Conservation (phyloP, 2,888 invertebrate genomes). For the Leucania comma region DNA sequence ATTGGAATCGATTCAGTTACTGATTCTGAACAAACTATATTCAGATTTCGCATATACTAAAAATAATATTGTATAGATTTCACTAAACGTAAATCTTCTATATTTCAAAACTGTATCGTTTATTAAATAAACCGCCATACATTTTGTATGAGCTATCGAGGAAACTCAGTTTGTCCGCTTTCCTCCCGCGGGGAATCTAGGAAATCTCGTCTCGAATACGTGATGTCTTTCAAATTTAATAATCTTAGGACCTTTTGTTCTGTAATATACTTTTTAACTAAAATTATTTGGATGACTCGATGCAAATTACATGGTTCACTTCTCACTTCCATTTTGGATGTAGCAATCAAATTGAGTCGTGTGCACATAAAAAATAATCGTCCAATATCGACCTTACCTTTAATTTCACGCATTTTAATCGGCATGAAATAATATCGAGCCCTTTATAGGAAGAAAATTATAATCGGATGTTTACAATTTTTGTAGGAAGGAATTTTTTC, state of each 20-base stretch:
- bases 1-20: no score
- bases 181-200: constrained; percentile 46
- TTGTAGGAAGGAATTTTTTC: no score
- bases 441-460: no score
- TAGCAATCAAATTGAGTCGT: constrained; percentile 27
- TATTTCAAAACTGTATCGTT: constrained; percentile 7
- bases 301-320: neutral
- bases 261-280: neutral
- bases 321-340: neutral
- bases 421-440: neutral
- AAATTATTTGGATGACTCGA: neutral
- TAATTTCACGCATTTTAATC: neutral
- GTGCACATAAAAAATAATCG: constrained; percentile 33
- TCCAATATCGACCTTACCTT: neutral
- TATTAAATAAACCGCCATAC: constrained; percentile 28
- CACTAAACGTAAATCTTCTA: neutral
- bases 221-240: constrained; percentile 34
- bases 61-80: no score
- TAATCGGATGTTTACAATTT: no score
- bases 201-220: constrained; percentile 23
- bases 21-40: no score
- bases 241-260: constrained; percentile 7
- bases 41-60: no score
- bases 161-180: constrained; percentile 16
- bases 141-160: constrained; percentile 27